Evolutionary conservation across 92 coral and sea anemone species (phyloP), one percentile per base, ranked within the genome.

Genomic region (Heliopora coerulea): DNA sequence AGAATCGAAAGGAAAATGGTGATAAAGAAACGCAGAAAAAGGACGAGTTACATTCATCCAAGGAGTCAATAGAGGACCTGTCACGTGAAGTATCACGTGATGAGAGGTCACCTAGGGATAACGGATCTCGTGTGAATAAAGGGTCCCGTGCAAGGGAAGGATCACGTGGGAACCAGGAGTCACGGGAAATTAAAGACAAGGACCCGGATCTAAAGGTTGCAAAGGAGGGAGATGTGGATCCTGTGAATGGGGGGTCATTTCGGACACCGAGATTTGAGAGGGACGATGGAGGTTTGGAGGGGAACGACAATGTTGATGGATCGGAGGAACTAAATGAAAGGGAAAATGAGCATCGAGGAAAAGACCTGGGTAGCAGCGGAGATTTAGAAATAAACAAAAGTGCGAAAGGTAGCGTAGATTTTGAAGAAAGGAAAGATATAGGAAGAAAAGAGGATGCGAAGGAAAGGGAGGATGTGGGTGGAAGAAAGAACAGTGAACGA

Each of bases 281-380:
- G 52, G 42, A 37, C 12, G 42, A 12, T 37, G 58, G 26, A 23
- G 7, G 17, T 23, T 5, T 50, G 20, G 58, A 50, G 6, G 17
- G 21, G 17, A 56, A 28, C 23, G 52, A 68, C 17, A 58, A 64
- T 32, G 60, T 9, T 5, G 57, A 39, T 62, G 61, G 61, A 62
- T 46, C 59, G 32, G 10, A 46, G 17, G 72, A 24, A 23, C 46
- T 26, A 14, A 72, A 49, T 11, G 59, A 3, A 56, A 23, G 72
- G 2, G 67, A 49, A 31, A 52, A 61, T 18, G 46, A 6, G 42
- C 18, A 64, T 8, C 14, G 15, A 5, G 58, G 68, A 7, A 63
- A 77, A 29, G 34, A 70, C 0, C 31, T 78, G 46, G 87, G 69
- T 41, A n/a, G n/a, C n/a, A n/a, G n/a, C n/a, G 63, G 73, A 23